Evolutionary conservation across 1,140 invertebrate species (phyloP).

Genomic region (Probaryconus sp.): DNA sequence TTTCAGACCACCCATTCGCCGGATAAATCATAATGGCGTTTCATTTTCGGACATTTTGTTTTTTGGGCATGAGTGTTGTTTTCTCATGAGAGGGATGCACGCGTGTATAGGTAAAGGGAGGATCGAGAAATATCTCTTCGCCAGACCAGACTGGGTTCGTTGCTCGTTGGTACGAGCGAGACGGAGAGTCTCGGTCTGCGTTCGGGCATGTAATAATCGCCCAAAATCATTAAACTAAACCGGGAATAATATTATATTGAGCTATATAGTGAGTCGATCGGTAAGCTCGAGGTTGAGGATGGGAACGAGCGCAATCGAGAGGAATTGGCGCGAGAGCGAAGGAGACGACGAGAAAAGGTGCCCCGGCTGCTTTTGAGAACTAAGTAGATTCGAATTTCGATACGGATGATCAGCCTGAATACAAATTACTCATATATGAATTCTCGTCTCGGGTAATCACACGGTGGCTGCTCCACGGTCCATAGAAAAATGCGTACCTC

Average conservation of each 20-base stretch:
- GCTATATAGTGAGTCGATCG: slow-evolving; percentile 68
- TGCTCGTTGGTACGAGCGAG: slow-evolving; percentile 45
- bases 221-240: slow-evolving; percentile 79
- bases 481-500: slow-evolving; percentile 73
- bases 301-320: slow-evolving; percentile 50
- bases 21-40: slow-evolving; percentile 75
- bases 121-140: slow-evolving; percentile 59
- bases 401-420: slow-evolving; percentile 79
- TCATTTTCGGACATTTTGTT: slow-evolving; percentile 74
- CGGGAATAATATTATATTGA: slow-evolving; percentile 79
- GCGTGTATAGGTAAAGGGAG: slow-evolving; percentile 42
- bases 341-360: slow-evolving; percentile 49
- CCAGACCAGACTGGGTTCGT: slow-evolving; percentile 62
- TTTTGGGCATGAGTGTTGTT: slow-evolving; percentile 43
- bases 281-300: slow-evolving; percentile 46
- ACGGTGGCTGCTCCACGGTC: slow-evolving; percentile 75
- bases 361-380: slow-evolving; percentile 77
- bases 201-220: slow-evolving; percentile 76
- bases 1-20: slow-evolving; percentile 75
- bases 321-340: slow-evolving; percentile 48
- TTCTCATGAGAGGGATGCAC: slow-evolving; percentile 48
- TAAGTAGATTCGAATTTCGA: slow-evolving; percentile 80
- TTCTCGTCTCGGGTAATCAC: slow-evolving; percentile 75
- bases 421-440: slow-evolving; percentile 79
- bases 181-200: no score